Conservation (phyloP, 2,797 vertebrate species). For the Ataeniobius toweri region DNA sequence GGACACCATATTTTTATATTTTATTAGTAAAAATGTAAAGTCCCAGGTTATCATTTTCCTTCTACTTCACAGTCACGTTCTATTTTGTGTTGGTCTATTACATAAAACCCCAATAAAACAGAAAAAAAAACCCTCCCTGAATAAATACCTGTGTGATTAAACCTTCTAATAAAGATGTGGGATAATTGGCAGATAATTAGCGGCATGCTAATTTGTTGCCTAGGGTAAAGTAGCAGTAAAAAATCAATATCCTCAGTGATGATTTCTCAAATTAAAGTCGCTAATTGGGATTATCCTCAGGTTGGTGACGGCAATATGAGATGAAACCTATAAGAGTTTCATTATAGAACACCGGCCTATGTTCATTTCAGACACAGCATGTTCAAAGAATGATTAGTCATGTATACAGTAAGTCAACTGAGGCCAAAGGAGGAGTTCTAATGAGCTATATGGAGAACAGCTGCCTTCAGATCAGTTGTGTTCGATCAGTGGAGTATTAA, state of each 20-base stretch:
- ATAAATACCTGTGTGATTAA: conserved; percentile 19
- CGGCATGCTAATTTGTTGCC: conserved; percentile 8
- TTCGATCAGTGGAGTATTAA: too few species aligned
- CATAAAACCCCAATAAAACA: neutral
- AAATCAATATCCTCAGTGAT: conserved; percentile 23
- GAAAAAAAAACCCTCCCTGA: conserved; percentile 16
- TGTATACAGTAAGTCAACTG: too few species aligned
- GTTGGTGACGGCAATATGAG: neutral
- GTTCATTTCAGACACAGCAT: neutral
- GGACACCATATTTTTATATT: too few species aligned
- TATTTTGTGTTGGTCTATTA: neutral
- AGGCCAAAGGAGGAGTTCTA: too few species aligned
- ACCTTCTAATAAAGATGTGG: conserved; percentile 13
- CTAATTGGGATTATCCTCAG: neutral
- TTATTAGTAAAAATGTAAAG: too few species aligned
- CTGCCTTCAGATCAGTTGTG: neutral
- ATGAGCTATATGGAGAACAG: neutral
- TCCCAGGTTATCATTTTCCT: neutral
- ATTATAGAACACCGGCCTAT: neutral
- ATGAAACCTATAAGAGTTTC: neutral
- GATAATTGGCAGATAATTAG: conserved; percentile 5
- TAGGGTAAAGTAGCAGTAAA: neutral
- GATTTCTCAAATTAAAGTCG: conserved; percentile 5
- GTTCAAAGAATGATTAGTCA: neutral
- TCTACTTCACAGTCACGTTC: neutral